Evolutionary conservation across 2,113 vertebrate genomes (phyloP).

Genomic region (Oophaga pumilio): DNA sequence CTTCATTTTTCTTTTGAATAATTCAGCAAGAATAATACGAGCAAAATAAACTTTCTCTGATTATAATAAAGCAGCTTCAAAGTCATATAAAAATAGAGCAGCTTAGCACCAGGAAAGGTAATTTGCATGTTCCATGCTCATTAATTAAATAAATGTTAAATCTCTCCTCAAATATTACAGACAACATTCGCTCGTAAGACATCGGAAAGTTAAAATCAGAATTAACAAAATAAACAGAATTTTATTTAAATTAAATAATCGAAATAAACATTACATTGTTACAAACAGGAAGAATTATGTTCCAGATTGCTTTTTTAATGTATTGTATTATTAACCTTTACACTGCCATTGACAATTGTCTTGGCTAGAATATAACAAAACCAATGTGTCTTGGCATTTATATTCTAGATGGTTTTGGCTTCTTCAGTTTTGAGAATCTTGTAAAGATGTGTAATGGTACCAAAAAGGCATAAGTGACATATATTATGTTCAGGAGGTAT

Average conservation of each 20-base stretch:
- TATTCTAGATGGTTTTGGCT: too few species aligned
- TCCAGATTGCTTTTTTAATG: background rate
- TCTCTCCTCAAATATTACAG: constrained; percentile 23
- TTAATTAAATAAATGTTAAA: constrained; percentile 26
- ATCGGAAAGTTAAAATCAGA: background rate
- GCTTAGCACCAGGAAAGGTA: background rate
- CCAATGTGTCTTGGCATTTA: too few species aligned
- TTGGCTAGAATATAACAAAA: too few species aligned
- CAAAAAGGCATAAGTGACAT: too few species aligned
- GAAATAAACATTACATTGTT: background rate
- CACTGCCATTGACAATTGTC: too few species aligned
- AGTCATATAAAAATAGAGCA: constrained; percentile 26
- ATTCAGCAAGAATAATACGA: constrained; percentile 54
- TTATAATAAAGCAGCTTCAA: constrained; percentile 32
- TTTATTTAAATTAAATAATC: background rate
- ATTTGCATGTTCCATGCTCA: constrained; percentile 34
- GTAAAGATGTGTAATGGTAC: too few species aligned
- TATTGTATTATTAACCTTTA: too few species aligned
- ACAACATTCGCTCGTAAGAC: background rate
- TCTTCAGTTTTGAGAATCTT: too few species aligned
- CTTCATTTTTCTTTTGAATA: constrained; percentile 61
- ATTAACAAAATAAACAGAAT: background rate
- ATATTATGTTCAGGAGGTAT: too few species aligned
- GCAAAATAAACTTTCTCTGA: constrained; percentile 40
- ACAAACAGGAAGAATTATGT: background rate